Conservation (phyloP, 2,113 vertebrate genomes). For the Scalopus aquaticus region DNA sequence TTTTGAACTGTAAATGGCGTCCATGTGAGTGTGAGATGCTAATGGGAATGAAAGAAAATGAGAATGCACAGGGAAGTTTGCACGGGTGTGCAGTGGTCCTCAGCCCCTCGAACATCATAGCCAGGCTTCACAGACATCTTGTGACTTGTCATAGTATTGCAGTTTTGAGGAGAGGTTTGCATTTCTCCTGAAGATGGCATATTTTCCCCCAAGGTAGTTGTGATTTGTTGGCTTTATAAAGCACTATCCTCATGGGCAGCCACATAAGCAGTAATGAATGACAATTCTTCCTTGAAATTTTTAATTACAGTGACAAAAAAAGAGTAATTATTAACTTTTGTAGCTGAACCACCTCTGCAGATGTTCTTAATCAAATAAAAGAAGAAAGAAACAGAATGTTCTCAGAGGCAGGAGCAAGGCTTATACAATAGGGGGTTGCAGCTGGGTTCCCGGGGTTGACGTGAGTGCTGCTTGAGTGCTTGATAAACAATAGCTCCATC, state of each 20-base stretch:
- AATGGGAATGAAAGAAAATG: conserved; percentile 55
- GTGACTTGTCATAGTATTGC: background rate
- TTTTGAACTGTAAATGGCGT: conserved; percentile 80
- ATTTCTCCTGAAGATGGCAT: conserved; percentile 37
- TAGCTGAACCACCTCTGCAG: conserved; percentile 60
- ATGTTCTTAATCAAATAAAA: conserved; percentile 75
- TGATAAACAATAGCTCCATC: conserved; percentile 53
- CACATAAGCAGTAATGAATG: conserved; percentile 51
- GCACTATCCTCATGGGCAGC: conserved; percentile 35
- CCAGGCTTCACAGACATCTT: conserved; percentile 33
- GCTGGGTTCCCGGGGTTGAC: conserved; percentile 26
- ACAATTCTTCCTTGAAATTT: conserved; percentile 69
- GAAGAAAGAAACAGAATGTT: conserved; percentile 17
- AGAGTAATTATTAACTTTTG: conserved; percentile 76
- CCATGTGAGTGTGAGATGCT: conserved; percentile 48
- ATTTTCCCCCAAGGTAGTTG: conserved; percentile 6
- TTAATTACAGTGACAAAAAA: conserved; percentile 67
- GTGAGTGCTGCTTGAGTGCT: background rate
- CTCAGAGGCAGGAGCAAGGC: conserved; percentile 37
- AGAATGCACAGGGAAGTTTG: conserved; percentile 21
- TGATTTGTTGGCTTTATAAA: conserved; percentile 58
- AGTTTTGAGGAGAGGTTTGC: conserved; percentile 3
- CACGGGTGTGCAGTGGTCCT: background rate
- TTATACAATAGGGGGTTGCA: background rate
- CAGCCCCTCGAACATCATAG: background rate